A percentile compares a stretch with the other conserved stretches of the same genome.
These are phyloP conservation scores for Mesembrinibis cayennensis DNA, from an alignment of 2,113 vertebrate species.

Conservation along the genomic window DNA sequence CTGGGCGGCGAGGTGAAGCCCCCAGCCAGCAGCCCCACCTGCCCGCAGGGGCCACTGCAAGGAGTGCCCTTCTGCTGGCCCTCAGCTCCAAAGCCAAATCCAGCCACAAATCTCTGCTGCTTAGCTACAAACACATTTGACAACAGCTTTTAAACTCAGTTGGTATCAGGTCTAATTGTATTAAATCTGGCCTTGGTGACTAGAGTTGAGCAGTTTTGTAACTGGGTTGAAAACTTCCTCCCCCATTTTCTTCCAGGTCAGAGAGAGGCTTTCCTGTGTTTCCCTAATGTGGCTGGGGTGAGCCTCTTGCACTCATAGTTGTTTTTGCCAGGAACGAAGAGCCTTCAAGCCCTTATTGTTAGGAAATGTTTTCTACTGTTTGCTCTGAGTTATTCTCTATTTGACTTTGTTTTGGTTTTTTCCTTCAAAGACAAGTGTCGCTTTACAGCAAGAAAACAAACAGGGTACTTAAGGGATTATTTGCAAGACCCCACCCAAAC, in stretches of 20 bases:
- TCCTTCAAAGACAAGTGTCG: slow-evolving; percentile 19
- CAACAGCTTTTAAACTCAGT: background rate
- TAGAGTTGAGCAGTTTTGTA: background rate
- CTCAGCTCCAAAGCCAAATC: background rate
- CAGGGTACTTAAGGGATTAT: background rate
- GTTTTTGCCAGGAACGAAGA: background rate
- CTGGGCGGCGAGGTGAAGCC: background rate
- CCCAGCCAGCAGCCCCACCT: background rate
- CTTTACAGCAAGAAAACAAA: slow-evolving; percentile 48
- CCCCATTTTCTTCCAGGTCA: background rate
- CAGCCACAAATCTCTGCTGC: background rate
- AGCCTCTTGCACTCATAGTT: background rate
- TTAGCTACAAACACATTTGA: background rate
- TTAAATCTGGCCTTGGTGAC: background rate
- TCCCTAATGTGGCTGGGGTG: background rate
- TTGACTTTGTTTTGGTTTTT: slow-evolving; percentile 13
- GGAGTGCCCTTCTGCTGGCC: background rate
- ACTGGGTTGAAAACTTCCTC: background rate
- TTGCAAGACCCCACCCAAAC: background rate
- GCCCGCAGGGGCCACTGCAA: background rate
- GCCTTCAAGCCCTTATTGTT: background rate
- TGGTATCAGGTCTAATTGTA: background rate
- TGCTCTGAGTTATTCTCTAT: background rate
- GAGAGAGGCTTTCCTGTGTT: background rate
- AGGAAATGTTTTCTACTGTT: slow-evolving; percentile 24